Evolutionary conservation across 2,888 invertebrate genomes (phyloP), one percentile per base, ranked within the genome.

Genomic region (Ganaspis brasiliensis): DNA sequence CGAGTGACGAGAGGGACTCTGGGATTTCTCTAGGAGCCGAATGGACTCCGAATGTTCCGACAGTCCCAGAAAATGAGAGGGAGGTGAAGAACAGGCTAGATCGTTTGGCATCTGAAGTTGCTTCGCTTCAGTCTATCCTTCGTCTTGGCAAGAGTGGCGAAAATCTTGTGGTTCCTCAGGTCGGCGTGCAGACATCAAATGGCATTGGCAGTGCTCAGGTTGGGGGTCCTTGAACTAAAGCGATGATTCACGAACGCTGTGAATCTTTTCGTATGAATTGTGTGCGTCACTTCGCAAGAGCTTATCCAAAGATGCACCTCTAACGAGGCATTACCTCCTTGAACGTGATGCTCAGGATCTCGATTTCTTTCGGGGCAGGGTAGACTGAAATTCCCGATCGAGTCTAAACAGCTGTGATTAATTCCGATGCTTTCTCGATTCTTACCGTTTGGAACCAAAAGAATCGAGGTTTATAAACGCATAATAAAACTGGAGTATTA

Each of bases 101-200:
- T 86, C 94, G 97, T 85, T 94, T 98, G 26, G 97, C 98, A 45
- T 96, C 96, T 1, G 98, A 98, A 92, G 97, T 98, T 82, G 97
- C 97, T 72, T 96, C 96, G 82, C 94, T 98, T 8, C 97, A 98
- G 91, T 95, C 95, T 87, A 95, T 96, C 93, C 94, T 96, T 93
- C 95, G 95, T 80, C 93, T 95, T 85, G 94, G 94, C 86, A 94
- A 91, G 75, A 81, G 86, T 75, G 79, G 81, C 45, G 91, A 91
- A 4, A 45, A 81, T 9, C 77, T 76, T 49, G 77, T 82, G 45
- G 77, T 21, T 57, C 78, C 75, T 19, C 79, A 77, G 40, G 26
- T 72, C 9, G 76, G 37, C 45, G 56, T 71, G 57, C 75, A 73
- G 21, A 59, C 72, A 10, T 71, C 61, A 31, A 77, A 14, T 45